Base-by-base conservation (phyloP, 2,797 vertebrate genomes). In the Phyllotis vaccarum region DNA sequence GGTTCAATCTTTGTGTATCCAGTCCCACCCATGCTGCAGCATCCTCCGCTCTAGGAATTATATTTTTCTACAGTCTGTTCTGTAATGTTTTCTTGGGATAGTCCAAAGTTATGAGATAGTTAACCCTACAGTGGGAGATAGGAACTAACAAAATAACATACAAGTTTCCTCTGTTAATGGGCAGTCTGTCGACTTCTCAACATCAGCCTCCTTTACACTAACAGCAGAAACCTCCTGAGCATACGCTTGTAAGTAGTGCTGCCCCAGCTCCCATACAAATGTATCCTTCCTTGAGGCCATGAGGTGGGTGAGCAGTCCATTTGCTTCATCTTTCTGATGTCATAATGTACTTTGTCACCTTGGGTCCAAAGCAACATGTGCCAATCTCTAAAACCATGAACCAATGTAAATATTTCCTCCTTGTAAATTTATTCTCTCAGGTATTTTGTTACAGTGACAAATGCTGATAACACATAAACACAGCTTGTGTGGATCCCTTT, bases 211-310 rank as follows among this genome's bases (percentile, higher is more conserved):
- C 40, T 72, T 64, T 60, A 34, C 24, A 34, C 24, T 81, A 46
- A 52, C 64, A 27, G 24, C 54, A 60, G 14, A 2, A 3, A 8
- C 14, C 0, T 0, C 60, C 24, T 17, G 21, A 27, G 7, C 22
- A 76, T 29, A 22, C 49, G 34, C 16, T 46, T 46, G 9, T 29
- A 87, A 87, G n/a, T 10, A 56, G 9, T 29, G 54, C 34, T 64
- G 2, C 22, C 46, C 46, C 37, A 5, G 46, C 21, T 11, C 6
- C 5, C 27, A n/a, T 70, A n/a, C 16, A 64, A 68, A n/a, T 58
- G 9, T 78, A 62, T 27, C 11, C n/a, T 54, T 79, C 60, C 60
- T 24, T 79, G 16, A 8, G 21, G 34, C 58, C 6, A 19, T 52
- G 43, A 52, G 74, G 27, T 87, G n/a, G 74, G 27, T 87, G n/a